A percentile compares a stretch with the other conserved stretches of the same genome.
These are phyloP conservation scores for Mormyrus proboscirostris DNA, from an alignment of 2,797 vertebrate genomes.

Conservation along the genomic window DNA sequence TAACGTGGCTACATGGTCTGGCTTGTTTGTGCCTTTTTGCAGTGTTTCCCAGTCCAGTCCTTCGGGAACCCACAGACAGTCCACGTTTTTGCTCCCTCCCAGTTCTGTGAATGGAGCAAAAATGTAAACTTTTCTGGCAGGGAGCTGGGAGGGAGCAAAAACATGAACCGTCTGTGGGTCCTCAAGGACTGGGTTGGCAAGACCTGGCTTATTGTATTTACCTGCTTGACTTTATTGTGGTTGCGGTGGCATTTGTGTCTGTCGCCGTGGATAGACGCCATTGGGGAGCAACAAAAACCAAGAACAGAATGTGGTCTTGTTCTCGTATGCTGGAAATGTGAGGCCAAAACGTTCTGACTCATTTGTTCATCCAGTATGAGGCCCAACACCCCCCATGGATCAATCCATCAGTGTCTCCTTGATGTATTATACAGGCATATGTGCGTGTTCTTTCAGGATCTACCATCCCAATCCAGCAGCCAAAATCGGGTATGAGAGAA, in stretches of 20 bases:
- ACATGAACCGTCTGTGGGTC: neutral
- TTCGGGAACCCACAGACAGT: neutral
- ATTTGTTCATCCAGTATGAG: neutral
- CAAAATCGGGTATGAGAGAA: neutral
- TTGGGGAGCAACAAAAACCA: neutral
- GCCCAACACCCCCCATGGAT: neutral
- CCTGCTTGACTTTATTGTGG: neutral
- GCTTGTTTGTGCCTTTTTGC: neutral
- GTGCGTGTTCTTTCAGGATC: neutral
- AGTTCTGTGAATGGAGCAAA: neutral
- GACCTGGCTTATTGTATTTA: neutral
- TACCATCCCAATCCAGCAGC: neutral
- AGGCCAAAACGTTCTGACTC: neutral
- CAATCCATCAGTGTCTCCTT: slow-evolving; percentile 3
- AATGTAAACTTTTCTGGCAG: neutral
- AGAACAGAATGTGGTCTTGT: neutral
- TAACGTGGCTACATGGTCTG: neutral
- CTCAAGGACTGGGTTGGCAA: neutral
- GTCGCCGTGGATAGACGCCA: neutral
- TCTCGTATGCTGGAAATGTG: neutral
- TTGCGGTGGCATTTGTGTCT: neutral
- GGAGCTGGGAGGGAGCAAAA: neutral
- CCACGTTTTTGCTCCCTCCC: neutral
- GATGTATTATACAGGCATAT: neutral
- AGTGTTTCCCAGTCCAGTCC: neutral